Evolutionary conservation across 2,797 vertebrate species (phyloP), one percentile per base, ranked within the genome.

Genomic region (Chloroceryle inda): DNA sequence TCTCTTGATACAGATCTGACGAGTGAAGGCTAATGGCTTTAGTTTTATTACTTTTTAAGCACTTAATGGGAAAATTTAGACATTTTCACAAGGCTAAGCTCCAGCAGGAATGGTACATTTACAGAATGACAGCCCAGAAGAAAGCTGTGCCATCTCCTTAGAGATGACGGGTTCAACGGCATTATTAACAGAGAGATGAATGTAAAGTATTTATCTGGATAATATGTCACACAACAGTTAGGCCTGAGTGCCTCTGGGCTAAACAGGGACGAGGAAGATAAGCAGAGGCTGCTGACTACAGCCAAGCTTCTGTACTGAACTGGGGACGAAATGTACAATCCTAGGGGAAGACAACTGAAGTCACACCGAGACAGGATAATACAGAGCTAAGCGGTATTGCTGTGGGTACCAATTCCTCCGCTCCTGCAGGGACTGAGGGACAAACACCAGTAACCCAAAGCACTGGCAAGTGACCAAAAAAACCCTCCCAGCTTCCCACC

Each of bases 1-100:
- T 94, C 97, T 97, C 97, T 93, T 89, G 96, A 97, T 96, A 95
- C 31, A 77, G 91, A 95, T 85, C 95, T 92, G 96, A 96, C 67
- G 93, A 98, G 96, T 96, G 97, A 97, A 97, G 95, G 93, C 97
- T 97, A 98, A 98, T 97, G 95, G 92, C 80, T 97, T 97, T 94
- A 97, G 91, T 98, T 98, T 98, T 98, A 98, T 98, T 97, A 98
- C 97, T 98, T 98, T 98, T 98, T 98, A 98, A 98, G 97, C 97
- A 96, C 97, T 97, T 98, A 98, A 97, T 98, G 97, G 97, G 97
- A 84, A 97, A 98, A 98, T 97, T 94, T 90, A 98, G 97, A 98
- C 97, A 97, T 97, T 98, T 97, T 96, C 97, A 95, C 96, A 94
- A 96, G 97, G 86, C 94, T 79, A 76, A 85, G 97, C 95, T 94